Percentiles rank a stretch among this genome's conserved stretches.
These are phyloP conservation scores for Trachemys scripta DNA, from an alignment of 2,113 vertebrate genomes.

Conservation along the genomic window DNA sequence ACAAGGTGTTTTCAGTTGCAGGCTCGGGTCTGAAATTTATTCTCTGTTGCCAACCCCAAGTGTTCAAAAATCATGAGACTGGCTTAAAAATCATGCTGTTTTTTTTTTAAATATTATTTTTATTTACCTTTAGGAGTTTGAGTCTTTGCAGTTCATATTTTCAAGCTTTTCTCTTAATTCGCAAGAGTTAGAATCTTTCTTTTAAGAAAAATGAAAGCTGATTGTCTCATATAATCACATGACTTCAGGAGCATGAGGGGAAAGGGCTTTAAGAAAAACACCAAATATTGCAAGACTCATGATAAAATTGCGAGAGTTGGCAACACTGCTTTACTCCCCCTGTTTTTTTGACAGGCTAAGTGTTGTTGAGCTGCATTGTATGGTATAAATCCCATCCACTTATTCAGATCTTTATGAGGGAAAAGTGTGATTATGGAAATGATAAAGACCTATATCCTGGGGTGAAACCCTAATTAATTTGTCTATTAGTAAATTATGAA, in stretches of 20 bases:
- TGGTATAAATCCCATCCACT: conserved; percentile 24
- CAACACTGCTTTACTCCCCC: background rate
- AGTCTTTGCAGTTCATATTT: background rate
- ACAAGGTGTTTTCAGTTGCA: rapidly evolving
- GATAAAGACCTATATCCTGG: conserved; percentile 34
- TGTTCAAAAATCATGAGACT: background rate
- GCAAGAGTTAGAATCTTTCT: background rate
- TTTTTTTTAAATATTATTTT: background rate
- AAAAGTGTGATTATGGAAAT: conserved; percentile 30
- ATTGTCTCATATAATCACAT: background rate
- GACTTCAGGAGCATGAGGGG: background rate
- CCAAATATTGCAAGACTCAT: background rate
- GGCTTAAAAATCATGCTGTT: background rate
- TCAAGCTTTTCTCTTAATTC: conserved; percentile 3
- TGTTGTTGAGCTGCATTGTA: background rate
- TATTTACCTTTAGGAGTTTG: background rate
- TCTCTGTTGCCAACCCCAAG: background rate
- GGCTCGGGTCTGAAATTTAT: background rate
- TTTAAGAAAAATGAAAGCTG: background rate
- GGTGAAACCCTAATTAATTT: conserved; percentile 35
- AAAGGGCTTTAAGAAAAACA: background rate
- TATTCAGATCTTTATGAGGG: conserved; percentile 48
- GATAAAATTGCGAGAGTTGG: background rate
- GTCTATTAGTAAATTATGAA: conserved; percentile 3
- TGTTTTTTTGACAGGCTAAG: background rate